Percentiles rank a stretch among this genome's conserved stretches.
phyloP scores from a whole-genome alignment of 2,113 vertebrate species.

The Aspidoscelis tigris region DNA sequence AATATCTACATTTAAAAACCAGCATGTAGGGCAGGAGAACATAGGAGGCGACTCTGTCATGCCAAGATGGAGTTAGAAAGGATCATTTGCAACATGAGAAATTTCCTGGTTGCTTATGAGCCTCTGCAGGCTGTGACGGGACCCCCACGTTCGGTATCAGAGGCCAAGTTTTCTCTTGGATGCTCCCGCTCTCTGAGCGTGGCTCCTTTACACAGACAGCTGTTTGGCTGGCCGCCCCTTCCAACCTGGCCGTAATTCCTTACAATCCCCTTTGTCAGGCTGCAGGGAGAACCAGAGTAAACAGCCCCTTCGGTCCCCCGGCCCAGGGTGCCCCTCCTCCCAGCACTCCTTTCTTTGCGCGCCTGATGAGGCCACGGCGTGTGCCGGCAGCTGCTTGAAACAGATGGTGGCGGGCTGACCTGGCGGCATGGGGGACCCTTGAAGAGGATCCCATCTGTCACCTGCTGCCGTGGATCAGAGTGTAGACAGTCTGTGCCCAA shows the following conservation, averaged over 20 bases:
- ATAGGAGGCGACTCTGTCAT: too few relatives aligned
- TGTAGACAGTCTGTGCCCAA: background rate
- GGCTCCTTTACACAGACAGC: background rate
- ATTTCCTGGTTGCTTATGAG: background rate
- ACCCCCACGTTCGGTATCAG: too few relatives aligned
- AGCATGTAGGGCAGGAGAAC: too few relatives aligned
- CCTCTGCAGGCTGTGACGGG: too few relatives aligned
- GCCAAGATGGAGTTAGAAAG: too few relatives aligned
- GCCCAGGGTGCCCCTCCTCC: background rate
- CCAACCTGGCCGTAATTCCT: background rate
- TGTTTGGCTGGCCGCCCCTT: background rate
- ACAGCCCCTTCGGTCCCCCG: background rate
- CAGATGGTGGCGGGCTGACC: slow-evolving; percentile 25
- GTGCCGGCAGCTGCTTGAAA: slow-evolving; percentile 23
- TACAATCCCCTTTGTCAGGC: background rate
- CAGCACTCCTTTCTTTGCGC: background rate
- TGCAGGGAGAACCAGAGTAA: background rate
- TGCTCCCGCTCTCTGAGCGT: background rate
- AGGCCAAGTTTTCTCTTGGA: background rate
- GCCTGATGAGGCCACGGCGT: background rate
- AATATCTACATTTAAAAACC: too few relatives aligned
- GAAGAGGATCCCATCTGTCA: slow-evolving; percentile 19
- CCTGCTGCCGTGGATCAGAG: background rate
- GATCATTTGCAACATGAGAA: too few relatives aligned
- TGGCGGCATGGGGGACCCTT: background rate